Percentiles rank a stretch among this genome's conserved stretches.
Conservation (phyloP, 35 echinoderm and acorn worm species). For the Apostichopus californicus region DNA sequence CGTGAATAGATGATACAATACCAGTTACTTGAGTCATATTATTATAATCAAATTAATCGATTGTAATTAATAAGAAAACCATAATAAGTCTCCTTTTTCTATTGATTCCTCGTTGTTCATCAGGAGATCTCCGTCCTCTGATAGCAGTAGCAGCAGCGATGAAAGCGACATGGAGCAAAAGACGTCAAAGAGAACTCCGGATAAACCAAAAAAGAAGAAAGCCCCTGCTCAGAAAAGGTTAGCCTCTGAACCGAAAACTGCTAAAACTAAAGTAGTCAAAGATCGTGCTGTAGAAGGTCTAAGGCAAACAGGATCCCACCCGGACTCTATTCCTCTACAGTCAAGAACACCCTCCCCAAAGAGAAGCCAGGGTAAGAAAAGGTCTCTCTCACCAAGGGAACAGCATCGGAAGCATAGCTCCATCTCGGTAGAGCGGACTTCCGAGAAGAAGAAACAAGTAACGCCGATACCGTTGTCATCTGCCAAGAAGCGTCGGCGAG, state of each 20-base stretch:
- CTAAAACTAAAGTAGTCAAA: not conserved
- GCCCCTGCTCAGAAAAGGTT: not conserved
- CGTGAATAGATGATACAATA: no score
- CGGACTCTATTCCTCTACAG: not conserved
- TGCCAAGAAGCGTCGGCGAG: not conserved
- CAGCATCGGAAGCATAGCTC: conserved; percentile 34
- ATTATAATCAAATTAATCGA: no score
- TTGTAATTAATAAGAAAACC: no score
- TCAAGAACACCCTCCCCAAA: not conserved
- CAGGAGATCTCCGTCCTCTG: conserved; percentile 20
- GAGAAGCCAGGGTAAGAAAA: not conserved
- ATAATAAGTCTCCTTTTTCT: no score
- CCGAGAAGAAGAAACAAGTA: conserved; percentile 34
- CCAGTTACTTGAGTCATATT: no score
- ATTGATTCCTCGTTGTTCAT: not conserved
- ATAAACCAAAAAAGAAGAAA: conserved; percentile 27
- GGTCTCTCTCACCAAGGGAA: conserved; percentile 7
- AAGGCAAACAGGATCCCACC: not conserved
- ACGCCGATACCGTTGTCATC: not conserved
- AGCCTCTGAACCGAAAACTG: not conserved
- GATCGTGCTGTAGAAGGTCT: not conserved
- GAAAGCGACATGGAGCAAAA: conserved; percentile 1
- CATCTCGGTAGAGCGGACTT: conserved; percentile 16
- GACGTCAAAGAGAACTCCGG: not conserved
- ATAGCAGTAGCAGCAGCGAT: conserved; percentile 18